Conservation (phyloP, 2,113 vertebrate genomes). For the Syrrhaptes paradoxus region DNA sequence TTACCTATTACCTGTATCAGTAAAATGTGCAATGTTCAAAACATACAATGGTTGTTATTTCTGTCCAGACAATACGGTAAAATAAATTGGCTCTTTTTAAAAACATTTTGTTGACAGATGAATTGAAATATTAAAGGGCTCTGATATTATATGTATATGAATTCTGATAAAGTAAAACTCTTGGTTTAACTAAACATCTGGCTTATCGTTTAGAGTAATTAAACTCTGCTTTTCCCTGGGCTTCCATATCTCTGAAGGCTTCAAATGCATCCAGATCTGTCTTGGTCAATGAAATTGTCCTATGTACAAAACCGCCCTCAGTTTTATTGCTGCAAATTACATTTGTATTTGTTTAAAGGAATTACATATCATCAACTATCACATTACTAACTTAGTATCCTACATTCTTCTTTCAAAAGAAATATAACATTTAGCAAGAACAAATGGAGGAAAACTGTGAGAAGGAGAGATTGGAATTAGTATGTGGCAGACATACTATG, state of each 20-base stretch:
- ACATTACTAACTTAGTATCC: background rate
- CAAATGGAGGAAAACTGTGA: background rate
- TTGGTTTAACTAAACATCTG: background rate
- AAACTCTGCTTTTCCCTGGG: background rate
- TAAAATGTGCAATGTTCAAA: background rate
- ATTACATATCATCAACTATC: background rate
- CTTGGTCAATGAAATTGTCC: background rate
- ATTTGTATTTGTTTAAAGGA: background rate
- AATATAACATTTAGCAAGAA: background rate
- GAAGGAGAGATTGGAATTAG: background rate
- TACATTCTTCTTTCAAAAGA: background rate
- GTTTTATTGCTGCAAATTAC: background rate
- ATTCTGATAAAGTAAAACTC: background rate
- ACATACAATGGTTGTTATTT: background rate
- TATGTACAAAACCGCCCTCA: background rate
- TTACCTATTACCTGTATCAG: background rate
- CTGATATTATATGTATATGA: background rate
- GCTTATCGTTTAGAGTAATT: background rate
- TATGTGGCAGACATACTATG: background rate
- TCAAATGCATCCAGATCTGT: background rate
- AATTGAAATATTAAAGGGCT: background rate
- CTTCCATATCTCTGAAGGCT: background rate
- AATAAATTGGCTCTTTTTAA: background rate
- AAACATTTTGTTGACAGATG: background rate
- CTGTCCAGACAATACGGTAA: background rate